Percentiles rank a stretch among this genome's conserved stretches.
These are phyloP conservation scores for Bhutanitis thaidina DNA, from an alignment of 2,888 invertebrate species.

Conservation along the genomic window DNA sequence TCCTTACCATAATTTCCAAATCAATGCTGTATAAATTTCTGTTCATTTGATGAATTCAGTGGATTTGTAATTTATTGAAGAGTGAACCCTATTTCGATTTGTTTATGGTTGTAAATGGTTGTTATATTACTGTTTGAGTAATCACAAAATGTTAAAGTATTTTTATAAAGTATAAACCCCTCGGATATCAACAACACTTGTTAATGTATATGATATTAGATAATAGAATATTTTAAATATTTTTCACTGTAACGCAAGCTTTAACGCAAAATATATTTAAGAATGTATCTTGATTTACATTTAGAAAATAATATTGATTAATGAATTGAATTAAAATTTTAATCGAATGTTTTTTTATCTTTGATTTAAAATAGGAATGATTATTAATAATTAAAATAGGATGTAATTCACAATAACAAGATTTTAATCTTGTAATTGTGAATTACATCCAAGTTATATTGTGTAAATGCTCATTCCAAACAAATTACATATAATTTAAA, in stretches of 20 bases:
- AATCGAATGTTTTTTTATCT: not conserved
- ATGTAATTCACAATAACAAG: no score
- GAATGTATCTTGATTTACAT: no score
- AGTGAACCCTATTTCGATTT: no score
- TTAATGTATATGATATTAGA: not conserved
- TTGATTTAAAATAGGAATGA: not conserved
- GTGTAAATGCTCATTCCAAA: conserved; percentile 5
- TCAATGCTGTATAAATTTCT: no score
- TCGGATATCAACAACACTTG: not conserved
- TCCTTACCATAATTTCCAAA: no score
- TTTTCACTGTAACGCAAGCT: conserved; percentile 1
- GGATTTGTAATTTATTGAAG: no score
- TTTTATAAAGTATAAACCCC: not conserved
- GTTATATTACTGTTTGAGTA: not conserved
- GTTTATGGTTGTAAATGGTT: not conserved
- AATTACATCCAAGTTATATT: not conserved
- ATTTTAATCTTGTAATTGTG: not conserved
- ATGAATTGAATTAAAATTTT: not conserved
- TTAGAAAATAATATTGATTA: not conserved
- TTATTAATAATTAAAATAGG: no score
- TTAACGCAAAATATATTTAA: not conserved
- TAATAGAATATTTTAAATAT: not conserved
- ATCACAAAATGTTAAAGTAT: not conserved
- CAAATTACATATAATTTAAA: not conserved
- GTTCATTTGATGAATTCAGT: no score